Percentiles rank a stretch among this genome's conserved stretches.
phyloP scores from a whole-genome alignment of 2,797 vertebrate genomes.

The Cuculus canorus region DNA sequence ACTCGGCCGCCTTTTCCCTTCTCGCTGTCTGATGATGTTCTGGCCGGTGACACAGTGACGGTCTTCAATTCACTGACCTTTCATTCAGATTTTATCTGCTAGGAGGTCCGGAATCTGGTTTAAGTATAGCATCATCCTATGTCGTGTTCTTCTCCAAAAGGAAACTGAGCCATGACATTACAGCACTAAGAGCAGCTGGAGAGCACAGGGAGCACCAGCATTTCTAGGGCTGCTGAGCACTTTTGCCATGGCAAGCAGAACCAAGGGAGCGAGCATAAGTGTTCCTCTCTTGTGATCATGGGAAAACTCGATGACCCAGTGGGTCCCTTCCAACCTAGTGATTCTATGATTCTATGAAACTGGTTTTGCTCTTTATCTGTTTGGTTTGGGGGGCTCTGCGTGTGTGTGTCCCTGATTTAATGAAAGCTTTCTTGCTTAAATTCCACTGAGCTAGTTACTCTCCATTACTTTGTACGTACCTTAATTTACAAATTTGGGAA shows the following conservation, averaged over 20 bases:
- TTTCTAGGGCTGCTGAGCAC: neutral
- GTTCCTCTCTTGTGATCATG: neutral
- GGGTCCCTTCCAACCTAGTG: no score
- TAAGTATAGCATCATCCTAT: neutral
- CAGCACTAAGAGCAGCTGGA: neutral
- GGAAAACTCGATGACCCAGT: no score
- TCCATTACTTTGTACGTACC: neutral
- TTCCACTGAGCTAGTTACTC: neutral
- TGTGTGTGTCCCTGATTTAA: neutral
- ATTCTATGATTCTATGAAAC: no score
- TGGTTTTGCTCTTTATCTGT: neutral
- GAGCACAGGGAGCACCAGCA: neutral
- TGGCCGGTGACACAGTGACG: neutral
- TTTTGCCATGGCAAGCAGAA: neutral
- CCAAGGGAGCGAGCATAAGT: fast-evolving
- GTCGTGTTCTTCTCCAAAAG: neutral
- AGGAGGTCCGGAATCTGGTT: neutral
- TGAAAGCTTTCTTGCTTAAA: neutral
- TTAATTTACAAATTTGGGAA: neutral
- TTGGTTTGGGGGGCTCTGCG: no score
- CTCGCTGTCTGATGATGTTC: neutral
- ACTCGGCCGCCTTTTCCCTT: neutral
- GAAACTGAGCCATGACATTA: neutral
- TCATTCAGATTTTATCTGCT: neutral
- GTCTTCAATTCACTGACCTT: neutral